Conservation (phyloP, 2,113 vertebrate species). For the Chloropsis cyanopogon region DNA sequence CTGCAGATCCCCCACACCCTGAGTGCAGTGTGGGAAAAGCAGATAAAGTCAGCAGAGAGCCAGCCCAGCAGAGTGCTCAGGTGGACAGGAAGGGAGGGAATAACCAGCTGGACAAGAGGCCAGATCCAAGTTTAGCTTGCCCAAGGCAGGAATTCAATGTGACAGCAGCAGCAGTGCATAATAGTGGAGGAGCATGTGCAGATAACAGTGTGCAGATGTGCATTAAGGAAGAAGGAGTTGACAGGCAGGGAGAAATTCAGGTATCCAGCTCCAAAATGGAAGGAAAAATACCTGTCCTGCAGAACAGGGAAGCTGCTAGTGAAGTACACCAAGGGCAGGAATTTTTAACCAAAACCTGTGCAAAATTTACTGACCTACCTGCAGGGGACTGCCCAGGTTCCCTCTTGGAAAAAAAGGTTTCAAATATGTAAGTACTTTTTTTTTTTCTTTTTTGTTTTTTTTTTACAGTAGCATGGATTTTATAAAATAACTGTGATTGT, state of each 20-base stretch:
- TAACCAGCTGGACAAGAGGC: neutral
- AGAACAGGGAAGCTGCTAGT: neutral
- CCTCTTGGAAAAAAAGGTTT: constrained; percentile 57
- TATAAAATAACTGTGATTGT: neutral
- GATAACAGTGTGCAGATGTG: neutral
- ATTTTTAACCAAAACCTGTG: constrained; percentile 77
- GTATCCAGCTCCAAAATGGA: neutral
- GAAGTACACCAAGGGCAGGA: constrained; percentile 8
- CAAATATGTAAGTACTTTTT: constrained; percentile 77
- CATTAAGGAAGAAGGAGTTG: neutral
- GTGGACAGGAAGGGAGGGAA: neutral
- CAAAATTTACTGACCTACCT: constrained; percentile 72
- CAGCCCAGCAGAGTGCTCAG: neutral
- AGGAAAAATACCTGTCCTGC: neutral
- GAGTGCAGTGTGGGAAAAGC: neutral
- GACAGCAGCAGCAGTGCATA: neutral
- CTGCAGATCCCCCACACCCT: neutral
- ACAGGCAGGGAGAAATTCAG: neutral
- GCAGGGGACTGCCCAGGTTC: constrained; percentile 64
- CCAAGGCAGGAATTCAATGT: neutral
- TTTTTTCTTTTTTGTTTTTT: neutral
- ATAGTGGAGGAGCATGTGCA: neutral
- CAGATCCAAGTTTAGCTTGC: neutral
- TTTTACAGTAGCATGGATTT: neutral
- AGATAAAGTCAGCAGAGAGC: neutral